Percentiles rank a stretch among this genome's conserved stretches.
These are phyloP conservation scores for Gymnorhina tibicen DNA, from an alignment of 2,113 vertebrate genomes.

Conservation along the genomic window DNA sequence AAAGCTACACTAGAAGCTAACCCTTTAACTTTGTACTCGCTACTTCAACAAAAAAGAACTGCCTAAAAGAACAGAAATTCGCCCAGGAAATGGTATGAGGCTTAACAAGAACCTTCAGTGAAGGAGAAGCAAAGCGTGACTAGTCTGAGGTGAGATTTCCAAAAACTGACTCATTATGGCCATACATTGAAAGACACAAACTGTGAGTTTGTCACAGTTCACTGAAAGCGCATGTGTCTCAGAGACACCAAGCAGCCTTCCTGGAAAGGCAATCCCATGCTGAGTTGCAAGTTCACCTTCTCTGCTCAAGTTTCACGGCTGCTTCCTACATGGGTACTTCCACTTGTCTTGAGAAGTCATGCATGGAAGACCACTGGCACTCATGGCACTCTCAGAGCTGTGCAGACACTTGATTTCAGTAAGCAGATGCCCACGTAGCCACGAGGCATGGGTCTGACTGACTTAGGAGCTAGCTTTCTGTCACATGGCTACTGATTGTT, in stretches of 20 bases:
- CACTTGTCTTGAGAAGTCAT: accelerated
- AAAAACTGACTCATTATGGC: neutral
- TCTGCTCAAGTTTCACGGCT: neutral
- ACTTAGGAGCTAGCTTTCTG: neutral
- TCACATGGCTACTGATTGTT: neutral
- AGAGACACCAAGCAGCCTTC: neutral
- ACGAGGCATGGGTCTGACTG: neutral
- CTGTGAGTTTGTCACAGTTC: neutral
- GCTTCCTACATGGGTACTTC: neutral
- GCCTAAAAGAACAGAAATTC: neutral
- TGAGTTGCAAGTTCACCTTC: neutral
- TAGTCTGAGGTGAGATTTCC: neutral
- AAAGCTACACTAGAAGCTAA: neutral
- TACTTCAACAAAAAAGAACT: neutral
- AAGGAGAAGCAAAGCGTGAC: neutral
- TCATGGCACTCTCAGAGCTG: neutral
- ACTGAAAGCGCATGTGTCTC: neutral
- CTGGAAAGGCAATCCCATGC: neutral
- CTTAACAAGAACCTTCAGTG: neutral
- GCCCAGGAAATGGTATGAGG: neutral
- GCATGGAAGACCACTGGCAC: neutral
- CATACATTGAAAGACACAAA: neutral
- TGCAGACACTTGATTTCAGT: neutral
- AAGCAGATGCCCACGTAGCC: neutral
- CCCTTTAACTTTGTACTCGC: neutral